Evolutionary conservation across 2,888 invertebrate species (phyloP), one percentile per base, ranked within the genome.

Genomic region (Xanthorhoe spadicearia): DNA sequence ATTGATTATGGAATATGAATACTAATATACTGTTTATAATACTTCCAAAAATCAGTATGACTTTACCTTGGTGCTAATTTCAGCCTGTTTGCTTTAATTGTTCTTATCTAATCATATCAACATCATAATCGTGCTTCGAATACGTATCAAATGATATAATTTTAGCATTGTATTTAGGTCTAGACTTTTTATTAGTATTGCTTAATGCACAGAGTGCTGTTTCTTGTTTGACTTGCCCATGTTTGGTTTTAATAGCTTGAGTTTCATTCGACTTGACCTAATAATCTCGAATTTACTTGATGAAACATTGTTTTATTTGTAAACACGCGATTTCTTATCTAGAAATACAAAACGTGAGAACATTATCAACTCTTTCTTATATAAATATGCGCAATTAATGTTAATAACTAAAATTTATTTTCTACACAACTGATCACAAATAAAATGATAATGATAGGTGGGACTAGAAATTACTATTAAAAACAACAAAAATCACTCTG

Each of bases 91-190:
- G 61, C 68, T 64, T 71, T 72, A 74, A 72, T 74, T 73, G 70
- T 0, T 17, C 59, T 73, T 73, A 74, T 75, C 70, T 82, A 69
- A 83, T 85, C 83, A 86, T 79, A 85, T 86, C 84, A 77, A 55
- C 53, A 78, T 80, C 83, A 78, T 61, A 77, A 55, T 53, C 83
- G 78, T 61, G 83, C 83, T 87, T 85, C 77, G 76, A 77, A 80
- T 74, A 77, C 76, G 77, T 78, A 77, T 77, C 38, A 13, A 69
- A 28, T 57, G 61, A 66, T 74, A 69, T 62, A 58, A 62, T 48
- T 66, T 70, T 66, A 61, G 50, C 9, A 56, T 56, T 64, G 55
- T 56, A 13, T 15, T 17, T 15, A 46, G 62, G 65, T 61, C 69
- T 70, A 64, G 59, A 59, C 63, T 52, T 51, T 18, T 19, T 1